Conservation (phyloP, 2,113 vertebrate species). For the Naja naja region DNA sequence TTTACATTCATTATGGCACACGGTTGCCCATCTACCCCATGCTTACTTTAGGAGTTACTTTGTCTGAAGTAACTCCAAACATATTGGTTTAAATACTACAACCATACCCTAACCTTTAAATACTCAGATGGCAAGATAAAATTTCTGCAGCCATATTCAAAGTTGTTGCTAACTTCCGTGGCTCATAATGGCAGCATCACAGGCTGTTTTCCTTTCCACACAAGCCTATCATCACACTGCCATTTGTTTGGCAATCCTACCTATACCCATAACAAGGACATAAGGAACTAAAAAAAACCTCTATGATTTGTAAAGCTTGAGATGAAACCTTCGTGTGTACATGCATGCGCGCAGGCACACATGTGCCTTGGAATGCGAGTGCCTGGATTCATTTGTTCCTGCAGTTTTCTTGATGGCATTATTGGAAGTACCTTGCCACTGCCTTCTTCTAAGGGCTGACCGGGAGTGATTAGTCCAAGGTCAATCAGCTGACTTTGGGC, state of each 20-base stretch:
- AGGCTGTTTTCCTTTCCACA: background rate
- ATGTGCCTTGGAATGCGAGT: background rate
- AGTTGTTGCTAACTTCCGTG: background rate
- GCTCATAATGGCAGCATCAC: background rate
- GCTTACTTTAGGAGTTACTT: background rate
- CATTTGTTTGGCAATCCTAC: background rate
- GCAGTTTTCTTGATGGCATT: background rate
- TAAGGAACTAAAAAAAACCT: background rate
- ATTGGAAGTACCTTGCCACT: background rate
- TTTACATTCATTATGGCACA: background rate
- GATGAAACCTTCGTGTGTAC: background rate
- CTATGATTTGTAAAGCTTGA: background rate
- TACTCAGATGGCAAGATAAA: background rate
- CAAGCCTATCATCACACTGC: background rate
- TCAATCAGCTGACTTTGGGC: background rate
- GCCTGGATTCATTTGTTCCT: background rate
- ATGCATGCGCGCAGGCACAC: background rate
- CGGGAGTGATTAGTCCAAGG: background rate
- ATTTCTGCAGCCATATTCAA: background rate
- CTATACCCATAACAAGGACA: background rate
- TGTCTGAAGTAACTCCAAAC: background rate
- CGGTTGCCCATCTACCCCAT: background rate
- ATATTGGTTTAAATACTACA: background rate
- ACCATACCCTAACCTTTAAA: background rate
- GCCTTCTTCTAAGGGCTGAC: background rate